Evolutionary conservation across 2,888 invertebrate genomes (phyloP).

Genomic region (Pterobdella sp.): DNA sequence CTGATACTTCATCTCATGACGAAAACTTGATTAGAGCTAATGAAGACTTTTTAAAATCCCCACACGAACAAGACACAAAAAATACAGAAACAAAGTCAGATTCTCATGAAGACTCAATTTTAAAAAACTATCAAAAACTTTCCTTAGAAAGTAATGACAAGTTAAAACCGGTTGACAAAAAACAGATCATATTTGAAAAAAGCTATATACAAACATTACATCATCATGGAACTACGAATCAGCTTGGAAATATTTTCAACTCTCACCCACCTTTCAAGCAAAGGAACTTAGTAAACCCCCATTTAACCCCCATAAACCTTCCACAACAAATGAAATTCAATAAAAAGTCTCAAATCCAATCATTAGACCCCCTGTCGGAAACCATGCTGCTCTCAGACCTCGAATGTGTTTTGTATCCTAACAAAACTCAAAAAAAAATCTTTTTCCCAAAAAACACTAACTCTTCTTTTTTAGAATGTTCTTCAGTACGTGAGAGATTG

Average conservation of each 20-base stretch:
- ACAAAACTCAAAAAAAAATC: neutral
- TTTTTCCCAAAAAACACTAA: neutral
- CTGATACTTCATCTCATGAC: neutral
- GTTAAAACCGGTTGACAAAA: no score
- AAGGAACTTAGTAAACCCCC: neutral
- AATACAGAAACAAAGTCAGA: constrained; percentile 21
- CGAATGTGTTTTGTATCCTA: neutral
- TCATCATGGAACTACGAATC: no score
- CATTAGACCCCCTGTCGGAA: constrained; percentile 11
- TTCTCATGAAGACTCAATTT: no score
- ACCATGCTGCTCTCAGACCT: constrained; percentile 15
- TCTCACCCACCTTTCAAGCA: neutral
- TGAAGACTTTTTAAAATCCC: neutral
- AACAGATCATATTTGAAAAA: neutral
- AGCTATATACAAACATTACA: no score
- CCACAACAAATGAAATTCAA: no score
- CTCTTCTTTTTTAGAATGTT: constrained; percentile 3
- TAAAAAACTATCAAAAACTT: no score
- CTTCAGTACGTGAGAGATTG: constrained; percentile 18
- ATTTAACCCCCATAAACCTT: no score
- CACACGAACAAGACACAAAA: neutral
- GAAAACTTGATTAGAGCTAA: neutral
- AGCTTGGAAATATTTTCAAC: no score
- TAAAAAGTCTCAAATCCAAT: neutral
- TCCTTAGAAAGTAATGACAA: no score